Base-by-base conservation (phyloP, 2,797 vertebrate genomes). In the Spea hammondii region DNA sequence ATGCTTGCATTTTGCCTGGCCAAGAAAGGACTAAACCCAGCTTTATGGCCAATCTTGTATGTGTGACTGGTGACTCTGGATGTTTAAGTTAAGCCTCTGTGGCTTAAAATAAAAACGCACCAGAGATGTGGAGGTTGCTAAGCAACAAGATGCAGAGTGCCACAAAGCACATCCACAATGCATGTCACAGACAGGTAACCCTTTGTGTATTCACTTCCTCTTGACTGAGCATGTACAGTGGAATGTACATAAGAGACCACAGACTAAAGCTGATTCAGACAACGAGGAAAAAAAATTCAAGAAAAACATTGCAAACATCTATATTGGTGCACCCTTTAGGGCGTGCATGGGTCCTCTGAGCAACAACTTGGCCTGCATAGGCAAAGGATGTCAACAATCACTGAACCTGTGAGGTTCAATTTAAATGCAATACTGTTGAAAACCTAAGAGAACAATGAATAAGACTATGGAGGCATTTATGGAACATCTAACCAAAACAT, bases 131-230 rank as follows among this genome's bases (percentile, higher is more conserved):
- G 79, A 32, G 69, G 79, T 81, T 77, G 74, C 79, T 64, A 77
- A 65, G 79, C 79, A 81, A 81, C 79, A 73, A 65, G 70, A 81
- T 73, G 79, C 70, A 49, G 74, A 72, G 74, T 81, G 74, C 79
- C 79, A 81, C 70, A 81, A 81, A 81, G 70, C 65, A 73, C 79
- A 73, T 81, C 64, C 74, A 77, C 74, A 81, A 69, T 81, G 55
- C 79, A 72, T 77, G 74, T 81, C 74, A 77, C 70, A 76, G 79
- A 81, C 74, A 81, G 74, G 74, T 81, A 81, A 81, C 74, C 79
- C 79, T 81, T 77, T 77, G 64, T 68, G 76, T 72, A 53, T 81
- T 72, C n/a, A 68, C 60, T 73, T 77, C 48, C 70, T 77, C 55
- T 32, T 53, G 12, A 66, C 68, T 50, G 55, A 72, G 45, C 64